These are phyloP conservation scores for Pampus argenteus DNA, from an alignment of 2,797 vertebrate species.

Conservation along the genomic window DNA sequence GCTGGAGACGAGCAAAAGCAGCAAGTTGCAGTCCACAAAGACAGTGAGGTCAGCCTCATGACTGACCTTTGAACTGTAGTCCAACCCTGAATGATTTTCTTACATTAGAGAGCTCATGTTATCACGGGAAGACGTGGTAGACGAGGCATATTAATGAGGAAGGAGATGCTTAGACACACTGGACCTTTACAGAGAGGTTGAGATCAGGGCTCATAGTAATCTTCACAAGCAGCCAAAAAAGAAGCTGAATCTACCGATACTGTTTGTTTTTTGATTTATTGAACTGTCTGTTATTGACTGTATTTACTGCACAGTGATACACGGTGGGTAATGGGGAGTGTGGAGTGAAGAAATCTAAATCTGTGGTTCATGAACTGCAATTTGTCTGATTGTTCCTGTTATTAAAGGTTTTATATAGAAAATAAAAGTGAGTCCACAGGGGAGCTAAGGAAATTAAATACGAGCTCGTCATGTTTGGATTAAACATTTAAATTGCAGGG, in stretches of 20 bases:
- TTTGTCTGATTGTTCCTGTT: not conserved
- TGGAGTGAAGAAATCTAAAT: not conserved
- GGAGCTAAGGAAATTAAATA: not conserved
- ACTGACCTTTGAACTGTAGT: slow-evolving; percentile 12
- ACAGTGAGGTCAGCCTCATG: not conserved
- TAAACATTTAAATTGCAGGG: not conserved
- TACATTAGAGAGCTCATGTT: not conserved
- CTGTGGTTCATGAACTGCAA: no score
- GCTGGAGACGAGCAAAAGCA: not conserved
- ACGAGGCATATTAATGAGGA: not conserved
- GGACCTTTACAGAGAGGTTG: slow-evolving; percentile 8
- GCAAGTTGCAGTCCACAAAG: not conserved
- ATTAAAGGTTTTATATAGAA: not conserved
- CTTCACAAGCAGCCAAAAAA: slow-evolving; percentile 30
- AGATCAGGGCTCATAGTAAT: slow-evolving; percentile 34
- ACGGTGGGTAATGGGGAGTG: not conserved
- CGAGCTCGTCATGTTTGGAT: slow-evolving; percentile 1
- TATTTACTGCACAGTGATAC: not conserved
- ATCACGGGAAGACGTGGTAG: not conserved
- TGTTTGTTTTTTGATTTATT: not conserved
- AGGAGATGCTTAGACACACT: not conserved
- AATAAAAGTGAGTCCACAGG: not conserved
- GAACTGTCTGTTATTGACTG: not conserved
- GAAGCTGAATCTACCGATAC: slow-evolving; percentile 1
- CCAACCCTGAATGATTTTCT: slow-evolving; percentile 5